Base-by-base conservation (phyloP, 2,797 vertebrate genomes). In the Scarus forsteni region DNA sequence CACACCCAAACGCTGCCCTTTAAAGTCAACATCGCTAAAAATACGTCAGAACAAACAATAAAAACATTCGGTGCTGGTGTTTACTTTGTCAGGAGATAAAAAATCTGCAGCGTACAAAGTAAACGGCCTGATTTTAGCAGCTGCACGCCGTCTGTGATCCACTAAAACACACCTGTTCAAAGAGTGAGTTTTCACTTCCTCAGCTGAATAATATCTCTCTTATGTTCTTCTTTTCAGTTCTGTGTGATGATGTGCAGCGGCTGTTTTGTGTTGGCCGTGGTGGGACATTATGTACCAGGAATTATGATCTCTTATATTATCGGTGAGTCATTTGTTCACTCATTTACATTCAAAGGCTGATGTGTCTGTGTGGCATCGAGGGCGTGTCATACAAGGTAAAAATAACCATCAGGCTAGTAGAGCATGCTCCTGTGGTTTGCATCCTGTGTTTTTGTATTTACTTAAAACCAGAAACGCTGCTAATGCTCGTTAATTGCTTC, bases 251-350 rank as follows among this genome's bases (percentile, higher is more conserved):
- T 95, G 86, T 98, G 96, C 91, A 95, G 95, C 7, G 94, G 97
- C 86, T 98, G 97, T 79, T 92, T 95, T 56, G 90, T 95, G 10
- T 88, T 99, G 70, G 95, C 95, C 19, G 80, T 96, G 48, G 93
- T 98, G 56, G 98, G 98, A 80, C 98, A 99, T 92, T 99, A 99
- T 83, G 95, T 99, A 80, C 98, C 98, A 5, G 98, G 98, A 90
- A 95, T 99, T 89, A 99, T 99, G 98, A 99, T 99, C 91, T 98
- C 96, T 79, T 99, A 98, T 87, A 99, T 99, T 66, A 94, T 98
- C 85, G 93, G 98, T 99, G 94, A 98, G 88, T 83, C 46, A 19
- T 34, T 19, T n/a, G 10, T 1, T 43, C 0, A 16, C 10, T 50
- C 19, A 57, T 40, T 40, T 15, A 18, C 27, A 35, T 50, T 0